Conservation (phyloP, 2,113 vertebrate species). For the Tautogolabrus adspersus region DNA sequence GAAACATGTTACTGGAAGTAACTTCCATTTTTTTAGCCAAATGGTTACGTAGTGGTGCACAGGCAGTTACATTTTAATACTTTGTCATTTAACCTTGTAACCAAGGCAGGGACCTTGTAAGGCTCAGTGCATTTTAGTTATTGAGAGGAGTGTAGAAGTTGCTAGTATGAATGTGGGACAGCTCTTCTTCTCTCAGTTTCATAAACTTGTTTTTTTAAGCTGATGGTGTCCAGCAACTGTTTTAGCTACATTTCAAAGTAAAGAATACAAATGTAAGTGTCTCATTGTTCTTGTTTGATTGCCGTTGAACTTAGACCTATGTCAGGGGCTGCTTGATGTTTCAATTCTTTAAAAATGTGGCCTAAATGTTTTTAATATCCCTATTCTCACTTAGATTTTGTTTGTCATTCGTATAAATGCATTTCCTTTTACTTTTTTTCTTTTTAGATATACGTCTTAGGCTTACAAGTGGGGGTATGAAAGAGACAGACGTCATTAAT, state of each 20-base stretch:
- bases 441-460: too few relatives aligned
- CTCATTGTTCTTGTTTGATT: background rate
- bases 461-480: too few relatives aligned
- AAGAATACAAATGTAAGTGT: conserved; percentile 11
- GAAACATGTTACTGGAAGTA: too few relatives aligned
- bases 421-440: too few relatives aligned
- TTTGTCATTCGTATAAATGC: too few relatives aligned
- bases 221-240: background rate
- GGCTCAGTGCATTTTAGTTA: background rate
- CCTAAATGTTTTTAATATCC: too few relatives aligned
- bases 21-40: conserved; percentile 12
- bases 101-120: conserved; percentile 17
- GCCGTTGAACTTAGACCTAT: too few relatives aligned
- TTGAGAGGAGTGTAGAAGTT: background rate
- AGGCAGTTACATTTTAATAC: background rate
- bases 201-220: conserved; percentile 1
- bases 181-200: conserved; percentile 4
- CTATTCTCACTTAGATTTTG: too few relatives aligned
- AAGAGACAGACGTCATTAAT: too few relatives aligned
- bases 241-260: conserved; percentile 27
- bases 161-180: background rate
- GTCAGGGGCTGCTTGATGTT: background rate
- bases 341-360: background rate
- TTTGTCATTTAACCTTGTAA: background rate
- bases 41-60: conserved; percentile 3